These are phyloP conservation scores for Rhinogobius similis DNA, from an alignment of 2,113 vertebrate species.

Conservation along the genomic window DNA sequence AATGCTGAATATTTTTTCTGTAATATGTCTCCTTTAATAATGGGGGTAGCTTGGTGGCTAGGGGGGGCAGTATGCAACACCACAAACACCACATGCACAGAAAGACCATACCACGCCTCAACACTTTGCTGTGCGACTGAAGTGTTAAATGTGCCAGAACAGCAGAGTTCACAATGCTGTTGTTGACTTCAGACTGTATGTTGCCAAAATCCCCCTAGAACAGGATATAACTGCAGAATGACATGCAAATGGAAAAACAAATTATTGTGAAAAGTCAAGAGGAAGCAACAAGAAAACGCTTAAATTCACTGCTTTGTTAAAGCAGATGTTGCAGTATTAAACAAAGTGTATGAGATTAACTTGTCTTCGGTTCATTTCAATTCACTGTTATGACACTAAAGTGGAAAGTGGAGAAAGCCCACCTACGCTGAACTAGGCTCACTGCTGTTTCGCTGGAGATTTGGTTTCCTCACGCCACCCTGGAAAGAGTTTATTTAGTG, in stretches of 20 bases:
- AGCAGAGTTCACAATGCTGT: too few species aligned
- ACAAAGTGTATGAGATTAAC: background rate
- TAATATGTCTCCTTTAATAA: too few species aligned
- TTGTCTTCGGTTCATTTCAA: background rate
- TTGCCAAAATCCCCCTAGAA: background rate
- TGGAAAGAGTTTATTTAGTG: background rate
- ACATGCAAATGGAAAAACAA: background rate
- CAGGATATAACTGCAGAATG: background rate
- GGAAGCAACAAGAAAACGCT: background rate
- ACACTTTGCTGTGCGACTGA: too few species aligned
- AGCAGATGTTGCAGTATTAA: background rate
- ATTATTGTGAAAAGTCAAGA: constrained; percentile 1
- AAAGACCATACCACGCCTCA: too few species aligned
- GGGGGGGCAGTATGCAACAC: too few species aligned
- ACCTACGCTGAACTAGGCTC: background rate
- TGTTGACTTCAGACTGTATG: background rate
- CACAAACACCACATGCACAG: too few species aligned
- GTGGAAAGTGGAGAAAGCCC: background rate
- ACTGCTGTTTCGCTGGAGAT: constrained; percentile 2
- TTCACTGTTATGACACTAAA: background rate
- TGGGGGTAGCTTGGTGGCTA: too few species aligned
- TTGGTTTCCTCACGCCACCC: background rate
- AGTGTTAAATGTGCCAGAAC: too few species aligned
- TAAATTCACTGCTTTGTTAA: background rate
- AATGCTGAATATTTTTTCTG: too few species aligned